Conservation (phyloP, 35 echinoderm and acorn worm genomes). For the Acanthaster planci region DNA sequence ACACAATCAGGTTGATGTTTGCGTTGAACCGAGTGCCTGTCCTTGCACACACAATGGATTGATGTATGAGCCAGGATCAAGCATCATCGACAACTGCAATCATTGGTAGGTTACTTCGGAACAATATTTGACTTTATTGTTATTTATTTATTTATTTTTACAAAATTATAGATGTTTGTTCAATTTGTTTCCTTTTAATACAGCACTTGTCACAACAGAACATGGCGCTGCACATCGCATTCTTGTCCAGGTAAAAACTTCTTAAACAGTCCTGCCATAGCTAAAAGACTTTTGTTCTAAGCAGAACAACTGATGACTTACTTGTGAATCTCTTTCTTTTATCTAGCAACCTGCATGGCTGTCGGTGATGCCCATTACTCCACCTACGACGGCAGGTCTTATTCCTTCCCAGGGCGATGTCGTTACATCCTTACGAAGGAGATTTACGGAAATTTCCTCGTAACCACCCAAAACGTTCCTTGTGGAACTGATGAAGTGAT, state of each 20-base stretch:
- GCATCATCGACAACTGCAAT: constrained; percentile 23
- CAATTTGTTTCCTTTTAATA: not conserved
- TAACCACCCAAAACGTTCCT: constrained; percentile 64
- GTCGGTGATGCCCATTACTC: constrained; percentile 46
- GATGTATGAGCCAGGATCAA: constrained; percentile 26
- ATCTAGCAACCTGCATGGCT: constrained; percentile 29
- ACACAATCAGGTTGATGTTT: constrained; percentile 38
- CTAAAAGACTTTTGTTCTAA: too few relatives aligned
- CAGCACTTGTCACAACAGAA: constrained; percentile 16
- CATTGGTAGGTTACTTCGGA: constrained; percentile 18
- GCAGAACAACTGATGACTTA: too few relatives aligned
- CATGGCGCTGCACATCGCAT: constrained; percentile 18
- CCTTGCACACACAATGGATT: constrained; percentile 37
- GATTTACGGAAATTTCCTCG: constrained; percentile 52
- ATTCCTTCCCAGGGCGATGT: constrained; percentile 36
- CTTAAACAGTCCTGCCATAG: not conserved
- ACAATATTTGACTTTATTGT: not conserved
- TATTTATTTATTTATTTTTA: too few relatives aligned
- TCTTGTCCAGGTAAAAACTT: constrained; percentile 6
- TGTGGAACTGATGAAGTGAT: constrained; percentile 74
- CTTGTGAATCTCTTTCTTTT: not conserved
- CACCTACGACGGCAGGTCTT: constrained; percentile 37
- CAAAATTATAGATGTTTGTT: not conserved
- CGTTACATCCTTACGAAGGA: constrained; percentile 41
- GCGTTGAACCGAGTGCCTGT: constrained; percentile 23